phyloP scores from a whole-genome alignment of 2,113 vertebrate species.

The Cisticola juncidis region DNA sequence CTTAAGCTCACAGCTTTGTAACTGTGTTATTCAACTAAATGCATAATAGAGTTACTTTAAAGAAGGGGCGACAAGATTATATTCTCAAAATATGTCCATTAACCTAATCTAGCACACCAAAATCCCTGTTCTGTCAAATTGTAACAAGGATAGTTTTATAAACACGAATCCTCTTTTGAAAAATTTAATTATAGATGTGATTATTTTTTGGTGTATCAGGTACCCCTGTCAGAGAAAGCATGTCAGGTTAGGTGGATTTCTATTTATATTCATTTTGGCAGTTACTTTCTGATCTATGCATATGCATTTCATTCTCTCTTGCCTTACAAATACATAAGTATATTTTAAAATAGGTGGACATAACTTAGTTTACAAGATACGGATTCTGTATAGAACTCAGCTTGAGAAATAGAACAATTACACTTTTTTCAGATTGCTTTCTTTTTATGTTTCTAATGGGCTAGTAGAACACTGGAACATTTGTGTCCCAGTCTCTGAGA shows the following conservation, averaged over 20 bases:
- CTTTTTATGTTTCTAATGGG: background rate
- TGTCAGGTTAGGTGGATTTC: background rate
- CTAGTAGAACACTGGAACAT: background rate
- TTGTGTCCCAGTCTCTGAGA: background rate
- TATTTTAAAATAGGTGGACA: background rate
- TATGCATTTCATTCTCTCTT: background rate
- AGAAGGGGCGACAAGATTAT: background rate
- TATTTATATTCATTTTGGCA: background rate
- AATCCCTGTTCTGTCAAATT: background rate
- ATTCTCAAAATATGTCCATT: background rate
- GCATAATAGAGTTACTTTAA: background rate
- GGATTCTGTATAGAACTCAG: background rate
- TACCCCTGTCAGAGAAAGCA: background rate
- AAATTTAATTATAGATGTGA: background rate
- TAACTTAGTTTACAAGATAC: background rate
- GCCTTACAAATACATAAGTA: background rate
- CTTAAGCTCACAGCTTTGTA: background rate
- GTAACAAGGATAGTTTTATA: background rate
- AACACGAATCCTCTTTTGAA: background rate
- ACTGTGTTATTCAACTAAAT: background rate
- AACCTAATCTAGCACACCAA: background rate
- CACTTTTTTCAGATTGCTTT: background rate
- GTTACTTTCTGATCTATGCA: background rate
- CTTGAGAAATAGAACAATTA: background rate
- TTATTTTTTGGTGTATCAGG: background rate